Evolutionary conservation across 2,113 vertebrate genomes (phyloP).

Genomic region (Tachysurus vachellii): DNA sequence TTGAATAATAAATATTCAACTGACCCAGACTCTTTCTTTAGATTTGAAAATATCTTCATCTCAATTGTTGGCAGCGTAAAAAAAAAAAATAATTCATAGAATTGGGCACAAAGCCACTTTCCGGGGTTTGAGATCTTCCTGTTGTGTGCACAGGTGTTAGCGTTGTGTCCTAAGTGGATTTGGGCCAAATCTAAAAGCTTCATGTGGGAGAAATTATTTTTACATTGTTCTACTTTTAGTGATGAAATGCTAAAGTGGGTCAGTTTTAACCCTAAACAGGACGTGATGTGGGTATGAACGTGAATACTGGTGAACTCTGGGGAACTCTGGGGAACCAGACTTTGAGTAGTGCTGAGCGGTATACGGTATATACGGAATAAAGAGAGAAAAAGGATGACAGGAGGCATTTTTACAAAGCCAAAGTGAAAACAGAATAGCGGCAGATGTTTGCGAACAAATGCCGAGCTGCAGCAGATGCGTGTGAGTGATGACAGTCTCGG

Average conservation of each 20-base stretch:
- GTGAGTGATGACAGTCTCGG: slow-evolving; percentile 13
- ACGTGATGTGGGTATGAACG: neutral
- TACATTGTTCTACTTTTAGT: slow-evolving; percentile 9
- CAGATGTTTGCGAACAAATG: slow-evolving; percentile 5
- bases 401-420: neutral
- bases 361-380: neutral
- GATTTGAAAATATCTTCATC: neutral
- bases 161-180: neutral
- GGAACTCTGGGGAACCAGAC: neutral
- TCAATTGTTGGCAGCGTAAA: too few relatives aligned
- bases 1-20: neutral
- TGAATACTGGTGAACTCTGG: neutral
- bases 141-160: neutral
- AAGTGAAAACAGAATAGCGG: neutral
- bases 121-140: neutral
- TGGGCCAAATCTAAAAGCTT: slow-evolving; percentile 3
- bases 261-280: neutral
- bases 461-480: slow-evolving; percentile 6
- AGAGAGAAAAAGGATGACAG: neutral
- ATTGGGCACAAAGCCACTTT: neutral
- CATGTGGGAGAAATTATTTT: slow-evolving; percentile 1
- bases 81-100: neutral
- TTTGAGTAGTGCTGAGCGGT: neutral
- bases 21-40: neutral
- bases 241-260: neutral